Conservation (phyloP, 2,113 vertebrate genomes). For the Sciurus niger region DNA sequence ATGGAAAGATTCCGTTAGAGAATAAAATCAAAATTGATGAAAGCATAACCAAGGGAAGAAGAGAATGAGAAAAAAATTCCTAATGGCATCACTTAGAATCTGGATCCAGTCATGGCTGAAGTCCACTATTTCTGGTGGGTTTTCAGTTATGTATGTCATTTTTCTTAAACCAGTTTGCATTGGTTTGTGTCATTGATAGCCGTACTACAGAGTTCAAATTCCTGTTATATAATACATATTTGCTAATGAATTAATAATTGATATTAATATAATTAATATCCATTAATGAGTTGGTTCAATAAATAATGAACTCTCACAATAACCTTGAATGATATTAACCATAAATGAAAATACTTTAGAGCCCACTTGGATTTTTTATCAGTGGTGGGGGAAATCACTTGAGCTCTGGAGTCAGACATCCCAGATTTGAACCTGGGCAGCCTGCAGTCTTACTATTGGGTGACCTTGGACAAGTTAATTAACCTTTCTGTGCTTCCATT, state of each 20-base stretch:
- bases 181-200: background rate
- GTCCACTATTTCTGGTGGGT: background rate
- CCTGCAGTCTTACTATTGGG: background rate
- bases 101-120: background rate
- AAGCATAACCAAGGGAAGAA: background rate
- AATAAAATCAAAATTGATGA: background rate
- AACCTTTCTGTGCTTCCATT: background rate
- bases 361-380: background rate
- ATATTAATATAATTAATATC: background rate
- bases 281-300: background rate
- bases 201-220: background rate
- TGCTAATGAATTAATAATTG: background rate
- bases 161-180: background rate
- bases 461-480: background rate
- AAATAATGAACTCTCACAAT: background rate
- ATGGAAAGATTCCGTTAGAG: background rate
- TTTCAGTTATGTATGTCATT: background rate
- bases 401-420: background rate
- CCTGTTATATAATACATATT: background rate
- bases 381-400: background rate
- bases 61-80: background rate
- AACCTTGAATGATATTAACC: background rate
- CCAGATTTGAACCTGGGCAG: background rate
- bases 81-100: background rate
- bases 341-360: background rate